These are phyloP conservation scores for Spialia ferax DNA, from an alignment of 2,888 invertebrate species.

Conservation along the genomic window DNA sequence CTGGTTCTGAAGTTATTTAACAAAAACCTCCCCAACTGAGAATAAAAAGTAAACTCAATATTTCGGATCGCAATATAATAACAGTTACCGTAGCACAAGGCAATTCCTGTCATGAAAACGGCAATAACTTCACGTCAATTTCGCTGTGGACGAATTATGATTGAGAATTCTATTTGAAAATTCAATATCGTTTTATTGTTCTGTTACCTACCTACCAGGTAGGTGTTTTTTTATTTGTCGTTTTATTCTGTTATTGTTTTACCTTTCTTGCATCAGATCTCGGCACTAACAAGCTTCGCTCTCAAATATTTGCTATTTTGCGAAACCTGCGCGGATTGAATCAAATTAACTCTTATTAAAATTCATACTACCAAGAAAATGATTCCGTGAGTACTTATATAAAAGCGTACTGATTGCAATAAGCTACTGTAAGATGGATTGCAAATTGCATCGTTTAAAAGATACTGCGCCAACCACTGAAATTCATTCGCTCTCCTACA, in stretches of 20 bases:
- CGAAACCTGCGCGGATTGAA: conserved; percentile 56
- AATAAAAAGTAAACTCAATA: background rate
- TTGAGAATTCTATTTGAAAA: conserved; percentile 72
- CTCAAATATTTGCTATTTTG: conserved; percentile 69
- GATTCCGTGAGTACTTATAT: conserved; percentile 66
- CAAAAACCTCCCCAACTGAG: background rate
- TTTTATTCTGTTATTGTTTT: conserved; percentile 59
- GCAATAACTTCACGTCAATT: conserved; percentile 59
- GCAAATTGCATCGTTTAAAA: background rate
- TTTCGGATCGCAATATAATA: background rate
- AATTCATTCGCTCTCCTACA: too few species aligned
- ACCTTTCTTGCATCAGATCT: conserved; percentile 50
- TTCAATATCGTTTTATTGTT: conserved; percentile 66
- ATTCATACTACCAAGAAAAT: conserved; percentile 64
- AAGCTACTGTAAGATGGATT: background rate
- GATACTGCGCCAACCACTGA: background rate
- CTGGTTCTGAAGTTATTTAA: background rate
- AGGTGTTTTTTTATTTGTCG: conserved; percentile 65
- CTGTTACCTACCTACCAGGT: conserved; percentile 63
- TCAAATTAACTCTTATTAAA: conserved; percentile 67
- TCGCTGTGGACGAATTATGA: conserved; percentile 62
- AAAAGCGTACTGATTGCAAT: background rate
- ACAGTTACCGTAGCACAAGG: background rate
- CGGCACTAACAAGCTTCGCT: conserved; percentile 65
- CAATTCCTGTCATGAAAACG: conserved; percentile 2